phyloP scores from a whole-genome alignment of 2,113 vertebrate genomes.

The Corynorhinus townsendii region DNA sequence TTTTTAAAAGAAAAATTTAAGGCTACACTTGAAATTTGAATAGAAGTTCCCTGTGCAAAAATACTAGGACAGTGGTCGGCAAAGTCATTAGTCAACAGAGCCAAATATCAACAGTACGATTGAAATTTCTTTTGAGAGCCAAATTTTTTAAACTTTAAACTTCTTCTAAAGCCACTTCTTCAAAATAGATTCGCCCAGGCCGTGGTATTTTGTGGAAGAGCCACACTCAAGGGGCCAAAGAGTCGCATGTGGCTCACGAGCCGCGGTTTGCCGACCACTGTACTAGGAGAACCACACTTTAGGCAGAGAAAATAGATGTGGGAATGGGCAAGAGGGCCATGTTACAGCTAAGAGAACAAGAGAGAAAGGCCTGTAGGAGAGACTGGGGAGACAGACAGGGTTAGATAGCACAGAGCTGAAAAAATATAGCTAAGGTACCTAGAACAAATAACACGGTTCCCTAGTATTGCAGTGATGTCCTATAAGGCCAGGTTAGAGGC shows the following conservation, averaged over 20 bases:
- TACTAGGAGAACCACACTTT: background rate
- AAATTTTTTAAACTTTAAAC: no score
- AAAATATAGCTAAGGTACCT: background rate
- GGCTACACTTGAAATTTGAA: background rate
- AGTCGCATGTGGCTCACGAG: no score
- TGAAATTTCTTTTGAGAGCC: no score
- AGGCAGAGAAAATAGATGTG: background rate
- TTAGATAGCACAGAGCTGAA: background rate
- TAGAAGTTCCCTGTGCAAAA: background rate
- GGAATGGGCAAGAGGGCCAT: background rate
- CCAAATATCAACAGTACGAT: no score
- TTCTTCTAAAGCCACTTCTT: no score
- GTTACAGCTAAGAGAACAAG: background rate
- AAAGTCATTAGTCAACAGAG: no score
- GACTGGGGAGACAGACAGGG: accelerated
- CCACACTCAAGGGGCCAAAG: no score
- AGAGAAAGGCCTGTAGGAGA: background rate
- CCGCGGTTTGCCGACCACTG: no score
- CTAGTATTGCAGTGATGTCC: background rate
- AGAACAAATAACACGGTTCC: background rate
- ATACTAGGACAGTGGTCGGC: background rate
- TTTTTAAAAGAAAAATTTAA: background rate
- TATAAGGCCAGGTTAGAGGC: background rate
- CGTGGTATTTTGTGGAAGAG: no score
- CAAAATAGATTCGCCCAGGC: no score